Conservation (phyloP, 1,140 invertebrate species). For the Drosophila kurseongensis region DNA sequence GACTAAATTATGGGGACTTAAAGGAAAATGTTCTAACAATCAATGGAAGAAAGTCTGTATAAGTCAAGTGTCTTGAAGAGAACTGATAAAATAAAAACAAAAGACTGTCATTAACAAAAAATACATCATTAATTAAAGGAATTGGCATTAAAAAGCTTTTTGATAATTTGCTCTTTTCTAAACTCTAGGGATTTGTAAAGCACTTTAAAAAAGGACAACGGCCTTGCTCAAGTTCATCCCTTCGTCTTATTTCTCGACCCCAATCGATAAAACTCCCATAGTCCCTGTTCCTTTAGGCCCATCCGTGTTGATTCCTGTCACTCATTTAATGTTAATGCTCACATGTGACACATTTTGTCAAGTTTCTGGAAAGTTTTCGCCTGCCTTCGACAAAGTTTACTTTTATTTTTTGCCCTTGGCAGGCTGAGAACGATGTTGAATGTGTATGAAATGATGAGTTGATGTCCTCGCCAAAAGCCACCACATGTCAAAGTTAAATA, state of each 20-base stretch:
- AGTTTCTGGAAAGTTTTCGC: constrained; percentile 74
- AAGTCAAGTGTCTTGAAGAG: too few relatives aligned
- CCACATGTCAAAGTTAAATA: constrained; percentile 82
- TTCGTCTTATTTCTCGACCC: neutral
- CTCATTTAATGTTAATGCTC: constrained; percentile 73
- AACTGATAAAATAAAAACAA: too few relatives aligned
- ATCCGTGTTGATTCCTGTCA: constrained; percentile 68
- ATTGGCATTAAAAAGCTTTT: neutral
- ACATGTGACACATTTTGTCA: constrained; percentile 66
- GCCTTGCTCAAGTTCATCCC: neutral
- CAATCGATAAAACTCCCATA: constrained; percentile 29
- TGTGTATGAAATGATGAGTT: constrained; percentile 63
- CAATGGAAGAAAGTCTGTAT: too few relatives aligned
- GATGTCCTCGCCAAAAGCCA: constrained; percentile 69
- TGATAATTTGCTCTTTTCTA: too few relatives aligned
- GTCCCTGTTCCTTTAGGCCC: constrained; percentile 4
- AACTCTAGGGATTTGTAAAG: too few relatives aligned
- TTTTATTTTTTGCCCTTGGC: constrained; percentile 11
- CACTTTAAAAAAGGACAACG: too few relatives aligned
- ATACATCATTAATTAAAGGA: too few relatives aligned
- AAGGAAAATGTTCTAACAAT: neutral
- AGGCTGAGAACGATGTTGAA: constrained; percentile 45
- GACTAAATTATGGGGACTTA: constrained; percentile 2
- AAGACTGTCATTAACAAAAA: too few relatives aligned
- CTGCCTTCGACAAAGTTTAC: constrained; percentile 53